Evolutionary conservation across 2,113 vertebrate genomes (phyloP).

Genomic region (Channa argus): DNA sequence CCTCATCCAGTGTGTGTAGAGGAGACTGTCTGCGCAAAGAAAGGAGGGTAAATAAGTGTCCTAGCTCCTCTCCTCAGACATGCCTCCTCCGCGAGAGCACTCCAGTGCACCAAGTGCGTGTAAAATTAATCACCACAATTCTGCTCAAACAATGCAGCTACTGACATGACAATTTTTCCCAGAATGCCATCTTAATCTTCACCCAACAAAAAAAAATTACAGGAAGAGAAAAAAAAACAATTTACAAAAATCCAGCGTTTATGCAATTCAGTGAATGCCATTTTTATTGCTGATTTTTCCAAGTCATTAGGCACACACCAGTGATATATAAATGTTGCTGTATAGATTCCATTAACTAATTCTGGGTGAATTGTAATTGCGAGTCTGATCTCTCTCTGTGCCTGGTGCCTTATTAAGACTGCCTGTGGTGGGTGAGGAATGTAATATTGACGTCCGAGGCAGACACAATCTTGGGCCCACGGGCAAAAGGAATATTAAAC

Average conservation of each 20-base stretch:
- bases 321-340: constrained; percentile 81
- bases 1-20: constrained; percentile 15
- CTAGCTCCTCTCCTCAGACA: constrained; percentile 52
- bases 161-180: constrained; percentile 83
- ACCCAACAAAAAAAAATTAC: constrained; percentile 77
- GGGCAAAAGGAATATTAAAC: constrained; percentile 86
- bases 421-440: constrained; percentile 85
- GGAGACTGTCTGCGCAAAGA: constrained; percentile 41
- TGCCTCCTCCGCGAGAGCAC: constrained; percentile 68
- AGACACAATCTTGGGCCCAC: constrained; percentile 86
- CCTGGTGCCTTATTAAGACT: constrained; percentile 83
- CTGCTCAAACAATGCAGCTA: constrained; percentile 82
- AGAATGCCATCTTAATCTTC: constrained; percentile 86
- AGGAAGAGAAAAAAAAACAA: constrained; percentile 71
- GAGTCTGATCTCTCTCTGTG: constrained; percentile 82
- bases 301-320: constrained; percentile 83
- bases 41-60: constrained; percentile 59
- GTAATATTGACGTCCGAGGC: constrained; percentile 85
- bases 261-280: constrained; percentile 81
- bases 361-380: constrained; percentile 85
- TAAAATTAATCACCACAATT: constrained; percentile 85
- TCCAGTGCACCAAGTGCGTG: constrained; percentile 70
- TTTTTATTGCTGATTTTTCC: constrained; percentile 79
- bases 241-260: constrained; percentile 77
- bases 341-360: constrained; percentile 86